These are phyloP conservation scores for Apotomis capreana DNA, from an alignment of 2,888 invertebrate genomes.

Conservation along the genomic window DNA sequence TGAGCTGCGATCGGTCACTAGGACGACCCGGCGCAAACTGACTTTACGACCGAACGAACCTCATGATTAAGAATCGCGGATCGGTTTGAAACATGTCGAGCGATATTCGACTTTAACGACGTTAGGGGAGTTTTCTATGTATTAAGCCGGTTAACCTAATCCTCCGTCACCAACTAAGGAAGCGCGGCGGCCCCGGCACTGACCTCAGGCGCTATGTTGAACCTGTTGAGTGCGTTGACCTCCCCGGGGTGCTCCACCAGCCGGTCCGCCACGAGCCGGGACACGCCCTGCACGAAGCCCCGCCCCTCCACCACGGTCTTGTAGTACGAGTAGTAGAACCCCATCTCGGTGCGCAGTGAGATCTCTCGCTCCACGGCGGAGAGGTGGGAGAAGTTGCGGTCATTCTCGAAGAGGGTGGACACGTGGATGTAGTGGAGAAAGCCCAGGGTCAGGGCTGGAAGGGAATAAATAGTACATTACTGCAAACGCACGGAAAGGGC, in stretches of 20 bases:
- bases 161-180: too few relatives aligned
- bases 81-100: too few relatives aligned
- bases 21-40: too few relatives aligned
- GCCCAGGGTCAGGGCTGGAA: constrained; percentile 84
- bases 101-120: too few relatives aligned
- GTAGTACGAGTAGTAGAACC: constrained; percentile 94
- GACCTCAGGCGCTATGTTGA: constrained; percentile 94
- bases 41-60: too few relatives aligned
- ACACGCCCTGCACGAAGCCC: constrained; percentile 84
- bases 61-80: too few relatives aligned
- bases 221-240: constrained; percentile 91
- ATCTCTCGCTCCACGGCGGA: constrained; percentile 93
- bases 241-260: constrained; percentile 91
- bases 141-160: too few relatives aligned
- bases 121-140: too few relatives aligned
- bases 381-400: constrained; percentile 91
- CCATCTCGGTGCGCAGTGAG: constrained; percentile 94
- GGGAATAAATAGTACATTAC: constrained; percentile 24
- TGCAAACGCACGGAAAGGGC: too few relatives aligned
- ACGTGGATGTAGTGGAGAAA: constrained; percentile 87
- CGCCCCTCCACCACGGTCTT: constrained; percentile 89
- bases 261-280: constrained; percentile 87
- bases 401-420: constrained; percentile 90
- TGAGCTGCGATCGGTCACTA: too few relatives aligned
- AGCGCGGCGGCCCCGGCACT: neutral